Evolutionary conservation across 2,888 invertebrate genomes (phyloP), one percentile per base, ranked within the genome.

Genomic region (Emmelina monodactyla): DNA sequence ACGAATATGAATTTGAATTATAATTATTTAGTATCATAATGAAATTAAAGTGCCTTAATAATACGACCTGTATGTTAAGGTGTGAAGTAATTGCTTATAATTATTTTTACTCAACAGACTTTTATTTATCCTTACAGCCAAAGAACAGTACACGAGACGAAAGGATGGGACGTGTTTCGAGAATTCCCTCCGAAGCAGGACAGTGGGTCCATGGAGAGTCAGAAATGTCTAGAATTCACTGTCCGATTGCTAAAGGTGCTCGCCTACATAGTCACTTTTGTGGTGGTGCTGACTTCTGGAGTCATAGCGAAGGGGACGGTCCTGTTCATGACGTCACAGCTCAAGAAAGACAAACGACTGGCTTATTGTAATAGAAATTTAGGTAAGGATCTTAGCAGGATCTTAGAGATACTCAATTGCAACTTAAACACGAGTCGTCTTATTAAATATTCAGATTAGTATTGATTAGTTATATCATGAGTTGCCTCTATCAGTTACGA

Each of bases 111-210:
- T n/a, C n/a, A n/a, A n/a, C n/a, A n/a, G n/a, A n/a, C n/a, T n/a
- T n/a, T n/a, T n/a, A n/a, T n/a, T n/a, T n/a, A n/a, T n/a, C n/a
- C n/a, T n/a, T n/a, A 28, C 82, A 92, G 92, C 62, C 89, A 89
- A 72, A 83, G 92, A 58, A 91, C 91, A 41, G 87, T 91, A 51
- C 88, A 88, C 58, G 92, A 92, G 68, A 91, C 91, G 51, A 93
- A 93, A 88, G 91, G 90, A 86, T 97, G 97, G 97, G 96, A 97
- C 84, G 94, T 96, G 39, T 97, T 97, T 82, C 83, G 94, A 59
- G 90, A 94, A 69, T 89, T 94, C 49, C 95, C 96, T 7, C 88
- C 88, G 51, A 92, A 93, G 71, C 87, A 88, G 72, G 92, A 92
- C 73, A 90, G 90, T 48, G 92, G 92, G 45, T 93, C 93, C 34